Evolutionary conservation across 2,888 invertebrate species (phyloP), one percentile per base, ranked within the genome.

Genomic region (Plebejus anna): DNA sequence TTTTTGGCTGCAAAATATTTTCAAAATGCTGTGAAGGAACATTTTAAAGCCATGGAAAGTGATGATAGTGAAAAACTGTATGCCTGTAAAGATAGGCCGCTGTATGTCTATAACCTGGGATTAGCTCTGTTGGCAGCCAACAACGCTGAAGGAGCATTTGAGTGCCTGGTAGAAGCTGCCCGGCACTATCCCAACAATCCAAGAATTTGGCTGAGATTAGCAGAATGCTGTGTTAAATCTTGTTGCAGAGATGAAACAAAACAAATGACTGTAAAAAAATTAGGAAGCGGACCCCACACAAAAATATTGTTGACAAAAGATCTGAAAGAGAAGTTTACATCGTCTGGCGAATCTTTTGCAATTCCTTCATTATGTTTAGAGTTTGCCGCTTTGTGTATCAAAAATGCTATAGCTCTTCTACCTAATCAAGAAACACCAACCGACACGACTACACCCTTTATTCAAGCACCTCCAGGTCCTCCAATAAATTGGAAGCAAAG

Each of bases 191-290:
- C 97, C 79, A 96, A 96, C 82, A 98, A 98, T 89, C 97, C 98
- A 4, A 94, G 97, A 77, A 94, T 99, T 66, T 99, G 99, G 99
- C 92, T 98, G 77, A 95, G 99, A 82, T 94, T 99, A 83, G 98
- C 99, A 0, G 99, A 99, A 89, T 98, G 98, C 85, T 98, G 98
- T 87, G 97, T 98, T 71, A 95, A 95, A 82, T 95, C 95, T 84
- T 95, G 96, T 82, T 96, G 96, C 84, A 91, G 92, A 80, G 95
- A 95, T 81, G 94, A 95, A 85, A 84, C 86, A 4, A 88, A 91
- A 77, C 91, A 92, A 78, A 90, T 90, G 66, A 88, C 89, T 4
- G 90, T 93, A 1, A 92, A 91, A 79, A 93, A 92, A 81, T 81
- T 94, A 28, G 94, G 94, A 13, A 91, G 90, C 78, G 93, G 94